A percentile compares a stretch with the other conserved stretches of the same genome.
Evolutionary conservation across 1,140 invertebrate species (phyloP).

Genomic region (Zaprionus africanus): DNA sequence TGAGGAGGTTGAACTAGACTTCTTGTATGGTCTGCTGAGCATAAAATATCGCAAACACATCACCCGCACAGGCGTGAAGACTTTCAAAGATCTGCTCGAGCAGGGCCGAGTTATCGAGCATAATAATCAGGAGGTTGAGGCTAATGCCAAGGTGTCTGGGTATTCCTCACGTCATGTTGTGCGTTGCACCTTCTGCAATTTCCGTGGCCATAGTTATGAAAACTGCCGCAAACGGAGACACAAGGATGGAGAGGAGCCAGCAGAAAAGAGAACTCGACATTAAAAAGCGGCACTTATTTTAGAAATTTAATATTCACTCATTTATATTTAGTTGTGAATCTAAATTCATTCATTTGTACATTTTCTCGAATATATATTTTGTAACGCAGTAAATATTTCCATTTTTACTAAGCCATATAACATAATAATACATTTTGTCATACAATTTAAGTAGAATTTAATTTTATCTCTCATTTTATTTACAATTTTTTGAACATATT

Average conservation of each 20-base stretch:
- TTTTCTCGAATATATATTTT: not conserved
- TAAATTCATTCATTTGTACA: not conserved
- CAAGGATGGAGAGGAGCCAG: not conserved
- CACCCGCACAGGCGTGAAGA: conserved; percentile 52
- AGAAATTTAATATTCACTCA: not conserved
- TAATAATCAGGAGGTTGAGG: conserved; percentile 61
- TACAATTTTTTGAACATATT: no score
- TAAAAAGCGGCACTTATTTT: not conserved
- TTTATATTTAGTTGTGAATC: not conserved
- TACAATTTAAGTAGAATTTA: no score
- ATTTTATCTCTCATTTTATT: no score
- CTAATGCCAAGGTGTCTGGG: conserved; percentile 24
- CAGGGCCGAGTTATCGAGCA: conserved; percentile 77
- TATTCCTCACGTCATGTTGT: conserved; percentile 21
- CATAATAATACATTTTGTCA: not conserved
- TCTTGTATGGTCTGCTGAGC: conserved; percentile 76
- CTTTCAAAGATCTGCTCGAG: conserved; percentile 73
- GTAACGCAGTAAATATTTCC: not conserved
- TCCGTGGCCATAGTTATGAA: conserved; percentile 66
- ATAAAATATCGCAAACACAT: conserved; percentile 79
- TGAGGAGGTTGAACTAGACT: conserved; percentile 78
- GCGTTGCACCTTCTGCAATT: conserved; percentile 70
- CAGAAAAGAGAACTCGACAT: not conserved
- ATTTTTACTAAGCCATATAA: not conserved
- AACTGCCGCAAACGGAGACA: conserved; percentile 58